Percentiles rank a stretch among this genome's conserved stretches.
Conservation (phyloP, 2,888 invertebrate genomes). For the Drosophila mimetica region DNA sequence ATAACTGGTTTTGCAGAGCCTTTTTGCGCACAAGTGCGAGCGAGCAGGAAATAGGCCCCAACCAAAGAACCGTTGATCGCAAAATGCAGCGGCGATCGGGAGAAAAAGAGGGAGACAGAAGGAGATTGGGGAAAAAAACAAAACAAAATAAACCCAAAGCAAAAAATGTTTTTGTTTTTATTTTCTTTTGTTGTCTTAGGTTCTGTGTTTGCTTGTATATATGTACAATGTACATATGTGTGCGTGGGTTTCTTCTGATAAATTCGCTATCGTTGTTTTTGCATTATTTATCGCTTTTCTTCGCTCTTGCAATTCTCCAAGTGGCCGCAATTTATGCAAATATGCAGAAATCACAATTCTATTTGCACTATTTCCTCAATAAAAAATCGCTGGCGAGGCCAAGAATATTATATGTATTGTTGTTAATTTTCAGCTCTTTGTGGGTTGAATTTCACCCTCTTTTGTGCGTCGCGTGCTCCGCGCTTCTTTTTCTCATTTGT, state of each 20-base stretch:
- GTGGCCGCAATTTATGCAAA: slow-evolving; percentile 60
- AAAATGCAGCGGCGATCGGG: slow-evolving; percentile 21
- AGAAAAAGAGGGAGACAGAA: slow-evolving; percentile 1
- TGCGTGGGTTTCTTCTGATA: slow-evolving; percentile 30
- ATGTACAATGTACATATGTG: no score
- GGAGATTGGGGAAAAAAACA: slow-evolving; percentile 16
- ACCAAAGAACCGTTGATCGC: slow-evolving; percentile 54
- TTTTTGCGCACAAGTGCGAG: slow-evolving; percentile 37
- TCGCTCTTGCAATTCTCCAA: slow-evolving; percentile 55
- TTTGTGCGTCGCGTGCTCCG: slow-evolving; percentile 49
- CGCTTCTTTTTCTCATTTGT: slow-evolving; percentile 48
- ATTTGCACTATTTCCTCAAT: slow-evolving; percentile 38
- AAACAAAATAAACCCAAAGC: slow-evolving; percentile 47
- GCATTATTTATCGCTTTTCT: slow-evolving; percentile 33
- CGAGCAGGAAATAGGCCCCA: slow-evolving; percentile 34
- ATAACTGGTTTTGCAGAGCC: slow-evolving; percentile 37
- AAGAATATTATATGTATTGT: slow-evolving; percentile 12
- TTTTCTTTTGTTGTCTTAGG: slow-evolving; percentile 64
- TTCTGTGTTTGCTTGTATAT: slow-evolving; percentile 33
- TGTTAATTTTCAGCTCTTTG: slow-evolving; percentile 27
- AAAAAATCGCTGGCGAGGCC: slow-evolving; percentile 22
- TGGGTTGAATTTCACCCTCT: slow-evolving; percentile 11
- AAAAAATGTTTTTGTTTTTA: slow-evolving; percentile 47
- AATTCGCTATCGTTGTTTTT: slow-evolving; percentile 30
- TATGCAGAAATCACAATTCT: slow-evolving; percentile 50